Conservation (phyloP, 1,140 invertebrate species). For the Eumaeus atala region DNA sequence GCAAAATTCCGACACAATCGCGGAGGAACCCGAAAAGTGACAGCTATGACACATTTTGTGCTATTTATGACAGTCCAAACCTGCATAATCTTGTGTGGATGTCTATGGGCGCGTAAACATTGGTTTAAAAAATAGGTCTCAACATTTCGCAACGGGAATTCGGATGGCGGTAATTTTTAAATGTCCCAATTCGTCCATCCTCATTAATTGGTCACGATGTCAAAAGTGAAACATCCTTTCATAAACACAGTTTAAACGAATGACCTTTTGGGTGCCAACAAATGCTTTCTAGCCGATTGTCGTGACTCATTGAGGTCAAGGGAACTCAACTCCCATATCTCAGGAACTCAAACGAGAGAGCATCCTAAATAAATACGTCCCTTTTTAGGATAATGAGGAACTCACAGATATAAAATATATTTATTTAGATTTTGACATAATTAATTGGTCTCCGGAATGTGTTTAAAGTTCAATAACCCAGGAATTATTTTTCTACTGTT, state of each 20-base stretch:
- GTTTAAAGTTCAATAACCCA: slow-evolving; percentile 1
- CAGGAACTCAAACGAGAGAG: slow-evolving; percentile 10
- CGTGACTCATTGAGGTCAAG: slow-evolving; percentile 43
- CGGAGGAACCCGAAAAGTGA: too few species aligned
- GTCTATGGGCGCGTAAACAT: not conserved
- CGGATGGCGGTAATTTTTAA: slow-evolving; percentile 12
- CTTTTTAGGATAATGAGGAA: too few species aligned
- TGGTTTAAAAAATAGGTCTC: not conserved
- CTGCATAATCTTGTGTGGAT: too few species aligned
- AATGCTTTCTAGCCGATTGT: slow-evolving; percentile 31
- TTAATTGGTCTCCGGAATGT: slow-evolving; percentile 1
- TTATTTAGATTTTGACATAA: not conserved
- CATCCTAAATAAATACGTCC: slow-evolving; percentile 6
- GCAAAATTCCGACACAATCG: too few species aligned
- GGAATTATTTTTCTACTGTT: not conserved
- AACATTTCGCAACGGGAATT: slow-evolving; percentile 1
- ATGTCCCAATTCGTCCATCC: slow-evolving; percentile 53
- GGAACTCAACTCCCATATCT: slow-evolving; percentile 27
- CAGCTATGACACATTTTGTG: too few species aligned
- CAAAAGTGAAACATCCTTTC: slow-evolving; percentile 57
- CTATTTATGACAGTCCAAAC: too few species aligned
- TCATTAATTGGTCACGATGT: slow-evolving; percentile 60
- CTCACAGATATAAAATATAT: too few species aligned
- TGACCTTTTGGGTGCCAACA: slow-evolving; percentile 38
- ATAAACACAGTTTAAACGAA: slow-evolving; percentile 46